Base-by-base conservation (phyloP, 2,113 vertebrate species). In the Pseudopodoces humilis region DNA sequence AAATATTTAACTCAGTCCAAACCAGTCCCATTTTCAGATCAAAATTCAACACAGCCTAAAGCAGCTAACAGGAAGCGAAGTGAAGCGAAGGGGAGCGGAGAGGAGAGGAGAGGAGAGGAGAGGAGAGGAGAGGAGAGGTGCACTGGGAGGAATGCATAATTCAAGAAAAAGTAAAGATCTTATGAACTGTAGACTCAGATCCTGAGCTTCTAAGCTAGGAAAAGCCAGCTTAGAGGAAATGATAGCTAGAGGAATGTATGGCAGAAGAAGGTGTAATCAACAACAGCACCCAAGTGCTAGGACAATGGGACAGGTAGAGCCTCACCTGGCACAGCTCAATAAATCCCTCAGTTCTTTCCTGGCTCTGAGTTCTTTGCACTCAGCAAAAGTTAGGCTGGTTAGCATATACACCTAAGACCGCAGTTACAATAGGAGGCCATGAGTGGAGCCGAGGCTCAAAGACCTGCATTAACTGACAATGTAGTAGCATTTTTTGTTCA, bases 361-460 rank as follows among this genome's bases (percentile, higher is more conserved):
- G n/a, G 31, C 46, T 87, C 49, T 52, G 35, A 82, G 67, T 15
- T 35, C 28, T 71, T 68, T 69, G 63, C n/a, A 23, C 6, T 79
- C 39, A 55, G 20, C 37, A 46, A n/a, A n/a, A n/a, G n/a, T n/a
- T n/a, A 65, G 70, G 46, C 22, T 53, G 17, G 74, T 65, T 35
- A 7, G 44, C 41, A 15, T n/a, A 60, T 0, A 3, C n/a, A 20
- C 0, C 0, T 58, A 76, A 55, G 56, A 87, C 50, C 37, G 65
- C 35, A 65, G 35, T 64, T 50, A 56, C n/a, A 49, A 31, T 0
- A 62, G 33, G 8, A 69, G 14, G 12, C 30, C 0, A 0, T 70
- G 53, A 65, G 41, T 63, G 53, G 33, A 80, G 67, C 41, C 63
- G 85, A 76, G 35, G 39, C 39, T 91, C 64, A 67, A 62, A 70